Percentiles rank a stretch among this genome's conserved stretches.
These are phyloP conservation scores for Jordanella pulchra DNA, from an alignment of 2,797 vertebrate species.

Conservation along the genomic window DNA sequence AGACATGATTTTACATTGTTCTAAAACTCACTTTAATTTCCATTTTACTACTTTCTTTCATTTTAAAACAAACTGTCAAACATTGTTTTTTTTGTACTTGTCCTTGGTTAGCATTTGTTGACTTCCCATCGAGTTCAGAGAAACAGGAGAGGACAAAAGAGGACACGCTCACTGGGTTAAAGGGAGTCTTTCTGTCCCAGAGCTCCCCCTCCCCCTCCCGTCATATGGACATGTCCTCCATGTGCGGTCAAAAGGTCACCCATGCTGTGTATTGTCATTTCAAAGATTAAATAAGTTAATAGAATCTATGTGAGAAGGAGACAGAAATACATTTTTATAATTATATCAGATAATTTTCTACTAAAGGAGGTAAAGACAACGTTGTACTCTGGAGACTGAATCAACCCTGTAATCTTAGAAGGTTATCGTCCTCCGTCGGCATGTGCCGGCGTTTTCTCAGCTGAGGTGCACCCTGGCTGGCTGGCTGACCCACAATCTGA, in stretches of 20 bases:
- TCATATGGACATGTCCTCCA: conserved; percentile 45
- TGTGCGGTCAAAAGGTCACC: conserved; percentile 66
- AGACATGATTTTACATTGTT: not conserved
- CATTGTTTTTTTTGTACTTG: conserved; percentile 26
- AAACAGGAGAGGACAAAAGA: conserved; percentile 34
- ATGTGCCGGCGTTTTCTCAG: conserved; percentile 28
- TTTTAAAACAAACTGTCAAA: not conserved
- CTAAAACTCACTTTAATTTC: not conserved
- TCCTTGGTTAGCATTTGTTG: conserved; percentile 26
- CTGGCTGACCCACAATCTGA: conserved; percentile 55
- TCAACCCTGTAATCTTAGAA: conserved; percentile 35
- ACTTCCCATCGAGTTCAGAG: conserved; percentile 40
- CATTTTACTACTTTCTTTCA: not conserved
- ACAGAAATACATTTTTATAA: conserved; percentile 28
- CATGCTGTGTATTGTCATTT: conserved; percentile 39
- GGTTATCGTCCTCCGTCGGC: conserved; percentile 44
- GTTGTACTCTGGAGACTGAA: not conserved
- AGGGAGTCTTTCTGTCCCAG: conserved; percentile 29
- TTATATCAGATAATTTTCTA: conserved; percentile 6
- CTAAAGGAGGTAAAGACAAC: not conserved
- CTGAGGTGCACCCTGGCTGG: conserved; percentile 29
- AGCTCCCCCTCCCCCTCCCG: conserved; percentile 16
- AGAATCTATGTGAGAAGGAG: conserved; percentile 32
- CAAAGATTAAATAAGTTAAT: conserved; percentile 49
- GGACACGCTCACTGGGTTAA: conserved; percentile 38